Base-by-base conservation (phyloP, 1,140 invertebrate genomes). In the Elysia chlorotica region DNA sequence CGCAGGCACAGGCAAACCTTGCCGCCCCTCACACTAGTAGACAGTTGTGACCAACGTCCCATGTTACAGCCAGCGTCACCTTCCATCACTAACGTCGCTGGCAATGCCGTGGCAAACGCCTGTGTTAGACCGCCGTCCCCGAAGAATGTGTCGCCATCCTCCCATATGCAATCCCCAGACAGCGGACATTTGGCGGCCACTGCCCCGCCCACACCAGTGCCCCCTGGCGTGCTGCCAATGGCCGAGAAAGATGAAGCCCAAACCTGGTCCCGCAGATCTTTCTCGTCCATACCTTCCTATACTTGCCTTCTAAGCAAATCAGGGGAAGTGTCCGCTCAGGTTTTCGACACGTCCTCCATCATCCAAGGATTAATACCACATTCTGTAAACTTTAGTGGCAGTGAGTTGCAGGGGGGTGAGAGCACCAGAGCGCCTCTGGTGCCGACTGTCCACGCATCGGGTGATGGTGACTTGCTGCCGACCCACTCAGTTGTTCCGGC, bases 221-320 rank as follows among this genome's bases (percentile, higher is more conserved):
- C 37, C 4, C 21, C 38, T 23, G 21, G 28, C 21, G 6, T 48
- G 37, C 2, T n/a, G 33, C 23, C 31, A 30, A 59, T 36, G 41
- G n/a, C 41, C 41, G 41, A 10, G 10, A 10, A 48, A 48, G n/a
- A 10, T 48, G 10, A 10, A 48, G 0, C 35, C 2, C 17, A 53
- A 1, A 21, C 48, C 31, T 71, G 69, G 56, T 71, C 57, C 21
- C n/a, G 59, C n/a, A 62, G 69, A 23, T 71, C 69, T n/a, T 71
- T 62, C 23, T 71, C 69, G 2, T 71, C 69, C 28, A 63, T 71
- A 25, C 69, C 69, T 21, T 71, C 69, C 14, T 71, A 71, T 38
- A 71, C 69, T 28, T 71, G 69, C 38, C 69, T 71, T 25, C 59
- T 71, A 37, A 71, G 69, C 53, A 59, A 71, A 28, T 71, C 69